Evolutionary conservation across 2,113 vertebrate species (phyloP).

Genomic region (Baryphthengus martii): DNA sequence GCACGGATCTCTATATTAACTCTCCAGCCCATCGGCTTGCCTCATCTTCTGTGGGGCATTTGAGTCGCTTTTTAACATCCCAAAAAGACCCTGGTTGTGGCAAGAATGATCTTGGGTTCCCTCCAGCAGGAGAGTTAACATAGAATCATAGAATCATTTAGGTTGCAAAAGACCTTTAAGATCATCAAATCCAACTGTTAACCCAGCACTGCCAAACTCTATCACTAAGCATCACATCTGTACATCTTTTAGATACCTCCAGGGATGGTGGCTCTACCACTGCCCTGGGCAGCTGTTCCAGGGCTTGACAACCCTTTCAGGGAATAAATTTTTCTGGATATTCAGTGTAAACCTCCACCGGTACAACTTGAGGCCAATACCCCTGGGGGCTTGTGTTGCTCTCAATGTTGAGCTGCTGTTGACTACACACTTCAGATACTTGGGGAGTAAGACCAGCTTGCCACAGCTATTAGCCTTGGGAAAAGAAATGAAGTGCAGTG

Average conservation of each 20-base stretch:
- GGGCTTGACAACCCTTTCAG: background rate
- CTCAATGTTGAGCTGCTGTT: background rate
- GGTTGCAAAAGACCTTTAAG: background rate
- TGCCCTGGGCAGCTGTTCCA: background rate
- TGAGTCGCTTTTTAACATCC: background rate
- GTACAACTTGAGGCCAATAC: background rate
- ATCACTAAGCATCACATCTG: background rate
- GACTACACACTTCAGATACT: background rate
- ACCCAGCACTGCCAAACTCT: background rate
- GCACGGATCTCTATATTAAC: rapidly evolving
- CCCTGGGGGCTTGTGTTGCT: rapidly evolving
- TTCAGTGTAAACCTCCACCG: background rate
- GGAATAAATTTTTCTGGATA: background rate
- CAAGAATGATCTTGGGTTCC: background rate
- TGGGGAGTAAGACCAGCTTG: background rate
- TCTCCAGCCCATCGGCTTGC: background rate
- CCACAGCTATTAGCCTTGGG: background rate
- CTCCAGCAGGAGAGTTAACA: background rate
- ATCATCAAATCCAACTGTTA: background rate
- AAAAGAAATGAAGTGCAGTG: background rate
- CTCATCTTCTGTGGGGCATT: background rate
- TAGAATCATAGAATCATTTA: background rate
- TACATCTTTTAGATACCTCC: background rate
- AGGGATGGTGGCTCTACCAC: background rate
- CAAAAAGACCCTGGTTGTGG: background rate